Conservation (phyloP, 53 echinoderm and acorn worm genomes). For the Arbacia lixula region DNA sequence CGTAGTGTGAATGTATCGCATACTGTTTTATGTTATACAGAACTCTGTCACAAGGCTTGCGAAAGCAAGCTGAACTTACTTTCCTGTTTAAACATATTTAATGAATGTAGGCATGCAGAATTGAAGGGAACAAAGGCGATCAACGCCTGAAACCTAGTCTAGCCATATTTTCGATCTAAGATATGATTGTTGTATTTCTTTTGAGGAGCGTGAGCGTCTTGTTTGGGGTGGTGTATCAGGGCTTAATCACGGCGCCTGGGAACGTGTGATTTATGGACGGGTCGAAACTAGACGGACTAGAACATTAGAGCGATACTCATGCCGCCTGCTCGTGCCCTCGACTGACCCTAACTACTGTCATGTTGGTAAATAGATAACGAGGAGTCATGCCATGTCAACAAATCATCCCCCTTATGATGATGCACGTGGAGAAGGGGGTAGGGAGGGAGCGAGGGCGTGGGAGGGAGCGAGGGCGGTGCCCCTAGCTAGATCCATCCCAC, state of each 20-base stretch:
- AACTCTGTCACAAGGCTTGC: too few species aligned
- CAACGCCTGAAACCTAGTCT: neutral
- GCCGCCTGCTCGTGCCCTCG: conserved; percentile 39
- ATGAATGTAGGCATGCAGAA: too few species aligned
- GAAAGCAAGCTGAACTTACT: too few species aligned
- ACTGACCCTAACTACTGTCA: neutral
- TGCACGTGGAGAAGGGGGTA: neutral
- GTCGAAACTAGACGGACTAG: conserved; percentile 13
- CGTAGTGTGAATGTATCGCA: too few species aligned
- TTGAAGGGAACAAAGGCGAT: neutral
- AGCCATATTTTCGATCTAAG: too few species aligned
- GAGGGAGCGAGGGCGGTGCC: neutral
- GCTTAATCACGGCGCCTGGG: conserved; percentile 16
- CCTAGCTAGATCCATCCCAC: too few species aligned
- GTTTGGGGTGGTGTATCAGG: neutral
- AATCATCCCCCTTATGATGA: neutral
- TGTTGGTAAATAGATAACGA: conserved; percentile 51
- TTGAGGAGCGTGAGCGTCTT: conserved; percentile 1
- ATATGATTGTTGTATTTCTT: neutral
- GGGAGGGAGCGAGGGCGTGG: neutral
- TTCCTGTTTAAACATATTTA: too few species aligned
- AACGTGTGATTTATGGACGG: conserved; percentile 22
- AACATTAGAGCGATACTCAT: conserved; percentile 35
- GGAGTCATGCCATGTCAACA: conserved; percentile 38
- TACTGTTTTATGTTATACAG: too few species aligned